Conservation (phyloP, 1,140 invertebrate genomes). For the Lordiphosa clarofinis region DNA sequence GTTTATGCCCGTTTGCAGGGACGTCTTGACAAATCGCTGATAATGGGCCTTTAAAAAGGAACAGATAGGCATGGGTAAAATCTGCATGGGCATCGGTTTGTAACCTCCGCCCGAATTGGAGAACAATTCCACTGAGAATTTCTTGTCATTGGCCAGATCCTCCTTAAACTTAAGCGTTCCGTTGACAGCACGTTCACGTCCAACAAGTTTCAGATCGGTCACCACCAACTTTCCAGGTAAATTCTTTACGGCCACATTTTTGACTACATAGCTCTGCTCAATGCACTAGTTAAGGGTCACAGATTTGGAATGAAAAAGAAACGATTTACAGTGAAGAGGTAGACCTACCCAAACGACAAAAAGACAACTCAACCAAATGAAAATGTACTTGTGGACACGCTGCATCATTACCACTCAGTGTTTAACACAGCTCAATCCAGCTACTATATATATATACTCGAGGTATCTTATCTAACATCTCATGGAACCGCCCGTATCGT, state of each 20-base stretch:
- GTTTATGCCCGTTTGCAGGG: conserved; percentile 11
- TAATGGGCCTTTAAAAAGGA: conserved; percentile 19
- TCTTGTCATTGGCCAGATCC: conserved; percentile 20
- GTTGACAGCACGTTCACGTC: conserved; percentile 31
- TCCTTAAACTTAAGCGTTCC: conserved; percentile 15
- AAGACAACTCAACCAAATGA: no score
- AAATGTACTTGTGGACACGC: no score
- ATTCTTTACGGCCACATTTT: conserved; percentile 4
- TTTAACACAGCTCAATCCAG: no score
- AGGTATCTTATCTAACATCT: no score
- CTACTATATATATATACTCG: no score
- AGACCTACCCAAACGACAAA: no score
- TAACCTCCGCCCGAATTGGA: conserved; percentile 29
- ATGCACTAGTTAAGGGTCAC: background rate
- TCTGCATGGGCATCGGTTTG: conserved; percentile 26
- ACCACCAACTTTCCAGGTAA: conserved; percentile 7
- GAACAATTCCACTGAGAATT: conserved; percentile 14
- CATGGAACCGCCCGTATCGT: no score
- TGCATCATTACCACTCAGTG: no score
- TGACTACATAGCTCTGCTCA: conserved; percentile 5
- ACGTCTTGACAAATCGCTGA: conserved; percentile 13
- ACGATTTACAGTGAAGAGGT: no score
- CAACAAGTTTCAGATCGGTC: conserved; percentile 18
- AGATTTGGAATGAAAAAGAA: no score
- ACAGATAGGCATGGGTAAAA: conserved; percentile 18